Conservation (phyloP, 2,888 invertebrate species). For the Carpatolechia fugitivella region DNA sequence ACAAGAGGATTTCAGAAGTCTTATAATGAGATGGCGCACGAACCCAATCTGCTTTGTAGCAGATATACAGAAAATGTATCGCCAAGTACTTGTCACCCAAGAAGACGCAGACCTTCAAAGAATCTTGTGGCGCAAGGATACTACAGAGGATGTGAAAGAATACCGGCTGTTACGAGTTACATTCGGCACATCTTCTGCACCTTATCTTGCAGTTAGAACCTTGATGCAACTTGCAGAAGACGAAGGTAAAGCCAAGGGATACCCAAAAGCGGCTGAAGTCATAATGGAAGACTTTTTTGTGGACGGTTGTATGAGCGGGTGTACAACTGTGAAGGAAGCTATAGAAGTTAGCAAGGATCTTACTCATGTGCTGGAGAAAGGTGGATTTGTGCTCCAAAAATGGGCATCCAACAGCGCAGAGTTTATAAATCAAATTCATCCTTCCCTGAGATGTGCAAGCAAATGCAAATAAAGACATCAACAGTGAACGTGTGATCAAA, state of each 20-base stretch:
- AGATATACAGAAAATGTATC: slow-evolving; percentile 35
- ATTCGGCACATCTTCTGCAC: slow-evolving; percentile 28
- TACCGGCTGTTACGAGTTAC: slow-evolving; percentile 23
- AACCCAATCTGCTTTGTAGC: slow-evolving; percentile 27
- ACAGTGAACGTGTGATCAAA: slow-evolving; percentile 22
- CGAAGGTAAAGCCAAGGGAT: slow-evolving; percentile 14
- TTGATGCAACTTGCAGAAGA: slow-evolving; percentile 21
- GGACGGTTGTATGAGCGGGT: slow-evolving; percentile 12
- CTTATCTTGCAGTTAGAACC: slow-evolving; percentile 25
- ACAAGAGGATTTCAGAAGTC: slow-evolving; percentile 27
- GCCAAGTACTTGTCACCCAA: slow-evolving; percentile 25
- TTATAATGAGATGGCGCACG: slow-evolving; percentile 29
- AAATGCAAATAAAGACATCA: slow-evolving; percentile 17
- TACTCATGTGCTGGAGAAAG: slow-evolving; percentile 12
- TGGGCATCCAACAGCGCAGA: slow-evolving; percentile 25
- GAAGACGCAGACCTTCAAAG: slow-evolving; percentile 29
- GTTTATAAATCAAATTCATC: slow-evolving; percentile 18
- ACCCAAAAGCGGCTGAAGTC: slow-evolving; percentile 11
- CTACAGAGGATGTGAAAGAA: neutral
- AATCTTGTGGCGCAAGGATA: slow-evolving; percentile 18
- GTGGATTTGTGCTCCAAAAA: slow-evolving; percentile 25
- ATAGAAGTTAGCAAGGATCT: slow-evolving; percentile 7
- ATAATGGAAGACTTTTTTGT: slow-evolving; percentile 22
- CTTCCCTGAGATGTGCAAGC: slow-evolving; percentile 3
- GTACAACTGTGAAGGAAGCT: slow-evolving; percentile 18